phyloP scores from a whole-genome alignment of 2,888 invertebrate species.

The Brachypterus glaber region DNA sequence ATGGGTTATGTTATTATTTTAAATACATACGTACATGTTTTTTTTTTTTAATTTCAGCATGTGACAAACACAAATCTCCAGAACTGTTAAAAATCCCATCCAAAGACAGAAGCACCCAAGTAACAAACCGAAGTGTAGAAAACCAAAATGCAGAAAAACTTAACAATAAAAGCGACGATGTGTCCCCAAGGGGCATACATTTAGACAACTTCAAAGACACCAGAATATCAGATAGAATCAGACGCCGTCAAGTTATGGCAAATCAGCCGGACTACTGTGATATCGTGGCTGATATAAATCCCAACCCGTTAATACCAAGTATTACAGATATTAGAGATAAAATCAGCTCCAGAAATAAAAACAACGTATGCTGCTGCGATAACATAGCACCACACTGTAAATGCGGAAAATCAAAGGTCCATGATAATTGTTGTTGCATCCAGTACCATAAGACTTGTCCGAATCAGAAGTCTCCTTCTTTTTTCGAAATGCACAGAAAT shows the following conservation, averaged over 20 bases:
- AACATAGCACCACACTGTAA: too few species aligned
- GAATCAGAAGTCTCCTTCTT: not conserved
- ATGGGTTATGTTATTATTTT: too few species aligned
- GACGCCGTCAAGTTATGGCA: conserved; percentile 23
- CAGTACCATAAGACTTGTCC: too few species aligned
- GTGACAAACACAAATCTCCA: too few species aligned
- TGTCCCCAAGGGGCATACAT: conserved; percentile 15
- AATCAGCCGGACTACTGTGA: conserved; percentile 23
- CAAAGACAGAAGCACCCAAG: too few species aligned
- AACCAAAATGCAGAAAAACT: too few species aligned
- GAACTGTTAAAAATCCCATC: too few species aligned
- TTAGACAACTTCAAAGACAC: too few species aligned
- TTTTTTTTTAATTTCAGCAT: too few species aligned
- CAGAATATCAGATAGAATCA: conserved; percentile 35
- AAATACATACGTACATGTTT: too few species aligned
- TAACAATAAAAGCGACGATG: too few species aligned
- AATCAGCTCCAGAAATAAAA: conserved; percentile 1
- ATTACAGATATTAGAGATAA: conserved; percentile 15
- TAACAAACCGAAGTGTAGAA: too few species aligned
- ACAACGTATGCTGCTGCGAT: not conserved
- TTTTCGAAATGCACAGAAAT: not conserved
- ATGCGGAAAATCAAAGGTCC: conserved; percentile 2
- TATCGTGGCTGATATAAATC: conserved; percentile 12
- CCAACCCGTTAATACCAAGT: conserved; percentile 14
- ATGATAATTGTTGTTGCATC: conserved; percentile 10